Conservation (phyloP, 2,888 invertebrate species). For the Cephus pygmeus region DNA sequence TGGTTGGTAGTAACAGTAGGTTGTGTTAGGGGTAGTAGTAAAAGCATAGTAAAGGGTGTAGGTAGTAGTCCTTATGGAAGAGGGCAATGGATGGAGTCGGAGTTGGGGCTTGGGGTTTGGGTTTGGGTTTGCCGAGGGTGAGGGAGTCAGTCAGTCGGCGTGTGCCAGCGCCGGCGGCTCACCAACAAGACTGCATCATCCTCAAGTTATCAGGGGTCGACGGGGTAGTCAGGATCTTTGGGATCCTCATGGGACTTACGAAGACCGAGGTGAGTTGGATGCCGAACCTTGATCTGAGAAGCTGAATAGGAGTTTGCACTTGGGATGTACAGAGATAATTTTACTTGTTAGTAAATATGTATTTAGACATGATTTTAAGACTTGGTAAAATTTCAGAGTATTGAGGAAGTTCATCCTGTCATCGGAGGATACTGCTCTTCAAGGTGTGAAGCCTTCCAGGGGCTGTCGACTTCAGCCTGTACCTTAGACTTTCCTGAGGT, state of each 20-base stretch:
- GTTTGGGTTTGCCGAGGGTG: conserved; percentile 16
- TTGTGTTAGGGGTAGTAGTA: conserved; percentile 35
- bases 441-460: background rate
- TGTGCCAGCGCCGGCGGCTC: conserved; percentile 48
- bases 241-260: background rate
- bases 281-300: background rate
- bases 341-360: background rate
- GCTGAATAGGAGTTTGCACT: background rate
- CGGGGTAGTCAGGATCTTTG: background rate
- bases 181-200: conserved; percentile 10
- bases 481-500: background rate
- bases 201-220: background rate
- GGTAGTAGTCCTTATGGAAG: conserved; percentile 35
- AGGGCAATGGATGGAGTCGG: conserved; percentile 42
- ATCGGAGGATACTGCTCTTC: background rate
- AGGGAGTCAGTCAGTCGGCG: conserved; percentile 54
- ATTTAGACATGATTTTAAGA: background rate
- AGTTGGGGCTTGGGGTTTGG: conserved; percentile 7
- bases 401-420: background rate
- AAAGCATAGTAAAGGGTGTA: conserved; percentile 10
- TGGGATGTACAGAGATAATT: background rate
- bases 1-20: conserved; percentile 7
- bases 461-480: background rate
- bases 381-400: background rate
- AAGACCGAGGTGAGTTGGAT: background rate